Base-by-base conservation (phyloP, 2,888 invertebrate species). In the Tachina fera region DNA sequence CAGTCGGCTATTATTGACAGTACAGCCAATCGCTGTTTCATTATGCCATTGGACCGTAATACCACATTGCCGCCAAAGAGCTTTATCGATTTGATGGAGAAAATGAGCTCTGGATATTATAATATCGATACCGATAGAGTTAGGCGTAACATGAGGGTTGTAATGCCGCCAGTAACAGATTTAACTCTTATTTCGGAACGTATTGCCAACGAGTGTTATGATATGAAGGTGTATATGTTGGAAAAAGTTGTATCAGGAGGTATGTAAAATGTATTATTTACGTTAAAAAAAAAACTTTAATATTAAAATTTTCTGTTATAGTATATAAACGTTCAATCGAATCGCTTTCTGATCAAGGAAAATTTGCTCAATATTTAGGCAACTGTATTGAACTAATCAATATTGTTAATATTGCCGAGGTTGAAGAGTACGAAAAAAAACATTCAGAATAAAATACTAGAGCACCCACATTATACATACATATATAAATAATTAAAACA, bases 31-130 rank as follows among this genome's bases (percentile, higher is more conserved):
- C 95, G 97, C 43, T 99, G 99, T 93, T 99, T 98, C 93, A 95
- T 97, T 19, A 97, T 98, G 97, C 96, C 97, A 0, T 93, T 98
- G 90, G 96, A 98, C 93, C 95, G 96, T 45, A 94, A 94, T 47
- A 93, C 95, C 79, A 96, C 97, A 86, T 93, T 97, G 90, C 95
- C 96, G 56, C 98, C 98, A 5, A 95, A 94, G 88, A 96, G 96
- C 89, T 94, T 97, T 91, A 94, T 95, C 88, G 98, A 98, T 93
- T 95, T 96, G 16, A 94, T 97, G 87, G 94, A 94, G 88, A 97
- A 97, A 93, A 96, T 97, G 95, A 95, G 95, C 92, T 95, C 95
- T 87, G 96, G 96, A 11, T 96, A 96, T 91, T 97, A 97, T 91
- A 95, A 96, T 90, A 96, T 98, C 65, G 96, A 98, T 91, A 96